phyloP scores from a whole-genome alignment of 1,140 invertebrate genomes.

The Drosophila prosaltans region DNA sequence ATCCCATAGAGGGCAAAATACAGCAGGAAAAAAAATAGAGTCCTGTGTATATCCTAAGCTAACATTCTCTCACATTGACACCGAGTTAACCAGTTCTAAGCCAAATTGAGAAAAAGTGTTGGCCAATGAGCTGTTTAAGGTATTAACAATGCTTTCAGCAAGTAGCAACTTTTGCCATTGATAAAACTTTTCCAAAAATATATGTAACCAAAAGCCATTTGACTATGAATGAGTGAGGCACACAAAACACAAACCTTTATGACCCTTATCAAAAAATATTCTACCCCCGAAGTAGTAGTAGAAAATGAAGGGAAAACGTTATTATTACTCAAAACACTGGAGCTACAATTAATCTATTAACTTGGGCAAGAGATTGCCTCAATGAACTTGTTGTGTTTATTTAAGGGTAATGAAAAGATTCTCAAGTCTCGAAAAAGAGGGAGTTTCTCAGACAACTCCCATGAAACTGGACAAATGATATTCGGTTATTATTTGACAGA shows the following conservation, averaged over 20 bases:
- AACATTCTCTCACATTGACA: not conserved
- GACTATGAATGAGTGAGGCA: too few species aligned
- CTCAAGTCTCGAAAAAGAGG: too few species aligned
- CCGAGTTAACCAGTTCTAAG: not conserved
- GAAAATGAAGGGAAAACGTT: not conserved
- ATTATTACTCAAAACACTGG: not conserved
- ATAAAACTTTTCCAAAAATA: not conserved
- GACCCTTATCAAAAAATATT: not conserved
- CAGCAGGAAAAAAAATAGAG: not conserved
- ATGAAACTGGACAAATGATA: not conserved
- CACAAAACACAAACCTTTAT: not conserved
- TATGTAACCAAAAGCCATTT: too few species aligned
- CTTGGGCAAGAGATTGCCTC: not conserved
- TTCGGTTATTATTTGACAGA: not conserved
- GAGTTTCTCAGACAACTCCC: too few species aligned
- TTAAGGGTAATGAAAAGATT: not conserved
- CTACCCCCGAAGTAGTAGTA: not conserved
- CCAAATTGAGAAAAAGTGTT: slow-evolving; percentile 1
- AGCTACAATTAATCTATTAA: slow-evolving; percentile 11
- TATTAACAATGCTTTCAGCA: slow-evolving; percentile 13
- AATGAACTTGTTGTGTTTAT: not conserved
- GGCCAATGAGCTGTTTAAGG: slow-evolving; percentile 7
- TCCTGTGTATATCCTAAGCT: not conserved
- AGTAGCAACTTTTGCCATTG: not conserved
- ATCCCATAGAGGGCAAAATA: not conserved